These are phyloP conservation scores for Drosophila rubida DNA, from an alignment of 2,888 invertebrate species.

Conservation along the genomic window DNA sequence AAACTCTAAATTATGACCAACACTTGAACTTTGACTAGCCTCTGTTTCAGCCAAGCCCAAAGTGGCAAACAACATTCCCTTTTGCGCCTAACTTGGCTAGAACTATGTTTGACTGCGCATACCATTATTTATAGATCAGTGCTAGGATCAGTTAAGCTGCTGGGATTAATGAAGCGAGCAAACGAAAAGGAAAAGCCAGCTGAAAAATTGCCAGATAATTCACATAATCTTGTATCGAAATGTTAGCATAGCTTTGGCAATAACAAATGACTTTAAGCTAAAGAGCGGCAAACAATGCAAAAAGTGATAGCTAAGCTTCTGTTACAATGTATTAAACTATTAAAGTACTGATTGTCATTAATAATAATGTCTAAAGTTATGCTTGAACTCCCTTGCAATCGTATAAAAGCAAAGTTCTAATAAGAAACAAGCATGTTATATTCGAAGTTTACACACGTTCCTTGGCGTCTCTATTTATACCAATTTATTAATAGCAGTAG, in stretches of 20 bases:
- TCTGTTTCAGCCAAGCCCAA: background rate
- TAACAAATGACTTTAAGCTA: background rate
- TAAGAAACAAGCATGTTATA: no score
- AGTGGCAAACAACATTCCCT: conserved; percentile 30
- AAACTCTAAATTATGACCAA: conserved; percentile 62
- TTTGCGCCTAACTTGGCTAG: background rate
- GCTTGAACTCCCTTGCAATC: no score
- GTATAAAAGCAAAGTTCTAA: no score
- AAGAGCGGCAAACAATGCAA: background rate
- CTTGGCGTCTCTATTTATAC: background rate
- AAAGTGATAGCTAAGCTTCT: background rate
- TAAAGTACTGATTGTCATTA: no score
- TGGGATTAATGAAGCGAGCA: background rate
- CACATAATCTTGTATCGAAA: background rate
- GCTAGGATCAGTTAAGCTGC: background rate
- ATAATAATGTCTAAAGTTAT: no score
- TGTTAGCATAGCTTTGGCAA: background rate
- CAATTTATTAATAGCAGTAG: conserved; percentile 3
- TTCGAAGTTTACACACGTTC: background rate
- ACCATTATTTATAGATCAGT: background rate
- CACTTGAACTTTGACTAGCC: conserved; percentile 31
- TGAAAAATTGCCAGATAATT: background rate
- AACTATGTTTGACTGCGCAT: background rate
- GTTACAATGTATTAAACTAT: background rate
- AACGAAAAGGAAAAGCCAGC: background rate